A percentile compares a stretch with the other conserved stretches of the same genome.
phyloP scores from a whole-genome alignment of 2,888 invertebrate genomes.

The Kryphioiulus occultus region DNA sequence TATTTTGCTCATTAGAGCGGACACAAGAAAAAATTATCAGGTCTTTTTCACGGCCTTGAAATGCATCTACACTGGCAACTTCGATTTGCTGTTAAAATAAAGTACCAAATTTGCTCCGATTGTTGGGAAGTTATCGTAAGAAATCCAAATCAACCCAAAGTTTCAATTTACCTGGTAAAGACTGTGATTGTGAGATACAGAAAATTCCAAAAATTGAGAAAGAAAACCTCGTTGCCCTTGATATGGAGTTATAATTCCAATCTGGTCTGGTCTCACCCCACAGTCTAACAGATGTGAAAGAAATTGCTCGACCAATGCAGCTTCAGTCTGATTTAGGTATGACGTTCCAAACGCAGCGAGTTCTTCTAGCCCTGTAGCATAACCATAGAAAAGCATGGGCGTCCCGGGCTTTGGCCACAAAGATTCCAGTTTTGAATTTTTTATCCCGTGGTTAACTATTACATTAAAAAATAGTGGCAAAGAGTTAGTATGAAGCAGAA shows the following conservation, averaged over 20 bases:
- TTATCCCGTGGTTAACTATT: conserved; percentile 79
- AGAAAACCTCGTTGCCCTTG: conserved; percentile 98
- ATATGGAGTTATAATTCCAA: conserved; percentile 98
- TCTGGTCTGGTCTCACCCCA: conserved; percentile 96
- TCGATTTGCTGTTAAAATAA: conserved; percentile 83
- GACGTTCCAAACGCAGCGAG: conserved; percentile 99
- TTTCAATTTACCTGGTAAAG: conserved; percentile 71
- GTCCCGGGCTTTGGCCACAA: conserved; percentile 97
- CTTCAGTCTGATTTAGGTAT: conserved; percentile 97
- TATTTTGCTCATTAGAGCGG: conserved; percentile 97
- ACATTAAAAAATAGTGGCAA: conserved; percentile 66
- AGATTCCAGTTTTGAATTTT: conserved; percentile 77
- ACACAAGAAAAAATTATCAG: conserved; percentile 99
- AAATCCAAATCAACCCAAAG: not conserved
- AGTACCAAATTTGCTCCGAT: not conserved
- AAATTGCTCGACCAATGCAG: conserved; percentile 97
- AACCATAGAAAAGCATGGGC: conserved; percentile 96
- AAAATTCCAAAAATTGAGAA: conserved; percentile 98
- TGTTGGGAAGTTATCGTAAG: not conserved
- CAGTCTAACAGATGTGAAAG: conserved; percentile 93
- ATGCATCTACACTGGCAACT: conserved; percentile 99
- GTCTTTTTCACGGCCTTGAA: conserved; percentile 98
- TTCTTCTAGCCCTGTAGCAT: conserved; percentile 95
- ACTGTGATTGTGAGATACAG: conserved; percentile 94
- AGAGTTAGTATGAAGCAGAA: not conserved